Evolutionary conservation across 2,113 vertebrate species (phyloP).

Genomic region (Festucalex cinctus): DNA sequence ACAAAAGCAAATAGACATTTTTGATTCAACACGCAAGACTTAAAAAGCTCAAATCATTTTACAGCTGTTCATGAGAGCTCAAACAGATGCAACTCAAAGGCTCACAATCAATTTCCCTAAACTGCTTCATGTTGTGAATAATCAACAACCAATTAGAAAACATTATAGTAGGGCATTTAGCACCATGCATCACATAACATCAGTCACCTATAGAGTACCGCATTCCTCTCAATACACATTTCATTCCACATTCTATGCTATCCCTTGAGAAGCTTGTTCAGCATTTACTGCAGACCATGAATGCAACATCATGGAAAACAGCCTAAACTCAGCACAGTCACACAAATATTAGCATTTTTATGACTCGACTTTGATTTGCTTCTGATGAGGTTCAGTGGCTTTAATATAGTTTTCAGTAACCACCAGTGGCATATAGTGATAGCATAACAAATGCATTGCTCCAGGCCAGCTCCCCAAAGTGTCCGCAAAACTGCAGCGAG

Average conservation of each 20-base stretch:
- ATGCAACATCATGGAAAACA: slow-evolving; percentile 2
- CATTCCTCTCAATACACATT: slow-evolving; percentile 12
- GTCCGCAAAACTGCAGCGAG: slow-evolving; percentile 27
- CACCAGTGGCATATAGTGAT: slow-evolving; percentile 16
- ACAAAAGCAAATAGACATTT: slow-evolving; percentile 12
- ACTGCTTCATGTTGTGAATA: not conserved
- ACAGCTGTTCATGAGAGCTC: not conserved
- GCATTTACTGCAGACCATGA: slow-evolving; percentile 28
- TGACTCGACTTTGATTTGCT: slow-evolving; percentile 43
- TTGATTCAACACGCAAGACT: not conserved
- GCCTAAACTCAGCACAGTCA: slow-evolving; percentile 20
- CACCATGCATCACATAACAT: slow-evolving; percentile 21
- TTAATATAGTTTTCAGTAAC: slow-evolving; percentile 37
- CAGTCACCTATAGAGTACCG: slow-evolving; percentile 9
- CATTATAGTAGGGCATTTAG: not conserved
- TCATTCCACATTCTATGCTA: slow-evolving; percentile 13
- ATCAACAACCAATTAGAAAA: not conserved
- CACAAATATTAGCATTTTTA: slow-evolving; percentile 55
- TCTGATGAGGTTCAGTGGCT: slow-evolving; percentile 48
- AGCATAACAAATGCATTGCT: slow-evolving; percentile 38
- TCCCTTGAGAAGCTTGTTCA: slow-evolving; percentile 15
- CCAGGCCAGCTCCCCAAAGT: slow-evolving; percentile 33
- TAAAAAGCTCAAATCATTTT: not conserved
- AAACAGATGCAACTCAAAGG: not conserved
- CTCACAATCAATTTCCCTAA: not conserved